Evolutionary conservation across 2,797 vertebrate species (phyloP).

Genomic region (Iguana delicatissima): DNA sequence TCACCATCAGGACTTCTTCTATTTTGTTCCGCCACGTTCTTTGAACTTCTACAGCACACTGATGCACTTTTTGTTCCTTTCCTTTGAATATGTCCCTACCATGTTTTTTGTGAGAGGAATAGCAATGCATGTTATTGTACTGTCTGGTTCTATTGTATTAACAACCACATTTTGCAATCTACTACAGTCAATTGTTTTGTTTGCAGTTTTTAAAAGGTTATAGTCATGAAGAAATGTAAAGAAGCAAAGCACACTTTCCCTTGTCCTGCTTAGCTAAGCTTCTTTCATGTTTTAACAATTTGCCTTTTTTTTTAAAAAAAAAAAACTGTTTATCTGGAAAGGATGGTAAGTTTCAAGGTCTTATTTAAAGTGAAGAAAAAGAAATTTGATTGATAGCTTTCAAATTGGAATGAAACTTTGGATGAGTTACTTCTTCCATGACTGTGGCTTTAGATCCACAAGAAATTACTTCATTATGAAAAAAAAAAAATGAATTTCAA

Average conservation of each 20-base stretch:
- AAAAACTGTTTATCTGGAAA: slow-evolving; percentile 21
- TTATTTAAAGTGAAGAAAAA: slow-evolving; percentile 21
- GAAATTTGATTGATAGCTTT: not conserved
- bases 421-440: not conserved
- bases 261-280: not conserved
- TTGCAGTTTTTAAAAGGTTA: not conserved
- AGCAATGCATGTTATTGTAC: not conserved
- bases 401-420: slow-evolving; percentile 24
- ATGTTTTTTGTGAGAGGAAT: not conserved
- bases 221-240: not conserved
- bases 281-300: not conserved
- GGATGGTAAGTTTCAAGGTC: not conserved
- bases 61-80: not conserved
- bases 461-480: slow-evolving; percentile 56
- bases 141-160: not conserved
- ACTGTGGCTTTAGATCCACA: slow-evolving; percentile 50
- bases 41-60: not conserved
- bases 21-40: not conserved
- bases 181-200: not conserved
- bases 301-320: not conserved
- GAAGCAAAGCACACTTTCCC: not conserved
- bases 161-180: not conserved
- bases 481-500: slow-evolving; percentile 49
- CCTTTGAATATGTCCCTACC: not conserved
- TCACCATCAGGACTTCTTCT: not conserved